Evolutionary conservation across 2,113 vertebrate species (phyloP).

Genomic region (Lamprotornis superbus): DNA sequence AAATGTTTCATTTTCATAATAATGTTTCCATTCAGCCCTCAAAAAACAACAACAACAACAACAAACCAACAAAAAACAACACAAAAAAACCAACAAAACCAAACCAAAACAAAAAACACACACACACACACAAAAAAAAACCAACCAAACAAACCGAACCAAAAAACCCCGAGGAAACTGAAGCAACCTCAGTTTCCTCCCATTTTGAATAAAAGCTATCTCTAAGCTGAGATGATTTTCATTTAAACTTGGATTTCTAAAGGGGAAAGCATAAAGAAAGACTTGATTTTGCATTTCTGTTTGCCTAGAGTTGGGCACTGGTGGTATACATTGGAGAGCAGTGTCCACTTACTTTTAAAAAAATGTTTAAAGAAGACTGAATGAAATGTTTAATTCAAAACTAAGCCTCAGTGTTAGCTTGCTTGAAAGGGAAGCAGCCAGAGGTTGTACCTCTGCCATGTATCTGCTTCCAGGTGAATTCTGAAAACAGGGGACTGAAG

Average conservation of each 20-base stretch:
- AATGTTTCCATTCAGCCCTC: neutral
- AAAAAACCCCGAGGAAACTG: neutral
- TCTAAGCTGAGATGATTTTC: neutral
- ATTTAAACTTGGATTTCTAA: neutral
- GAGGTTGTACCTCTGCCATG: fast-evolving
- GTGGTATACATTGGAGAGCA: neutral
- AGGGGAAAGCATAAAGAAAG: neutral
- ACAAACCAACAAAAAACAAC: too few species aligned
- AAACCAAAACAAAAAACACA: neutral
- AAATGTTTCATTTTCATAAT: neutral
- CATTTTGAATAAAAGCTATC: neutral
- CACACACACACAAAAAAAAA: too few species aligned
- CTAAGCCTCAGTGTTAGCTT: neutral
- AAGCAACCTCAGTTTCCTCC: neutral
- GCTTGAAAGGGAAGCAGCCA: neutral
- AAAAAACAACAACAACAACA: neutral
- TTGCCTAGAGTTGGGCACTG: neutral
- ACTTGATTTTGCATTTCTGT: neutral
- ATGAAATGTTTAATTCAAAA: neutral
- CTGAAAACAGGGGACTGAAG: neutral
- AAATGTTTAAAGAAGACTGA: neutral
- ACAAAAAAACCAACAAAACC: neutral
- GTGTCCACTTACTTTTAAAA: neutral
- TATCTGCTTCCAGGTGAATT: neutral
- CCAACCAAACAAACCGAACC: neutral